phyloP scores from a whole-genome alignment of 2,113 vertebrate species.

The Taxidea taxus region DNA sequence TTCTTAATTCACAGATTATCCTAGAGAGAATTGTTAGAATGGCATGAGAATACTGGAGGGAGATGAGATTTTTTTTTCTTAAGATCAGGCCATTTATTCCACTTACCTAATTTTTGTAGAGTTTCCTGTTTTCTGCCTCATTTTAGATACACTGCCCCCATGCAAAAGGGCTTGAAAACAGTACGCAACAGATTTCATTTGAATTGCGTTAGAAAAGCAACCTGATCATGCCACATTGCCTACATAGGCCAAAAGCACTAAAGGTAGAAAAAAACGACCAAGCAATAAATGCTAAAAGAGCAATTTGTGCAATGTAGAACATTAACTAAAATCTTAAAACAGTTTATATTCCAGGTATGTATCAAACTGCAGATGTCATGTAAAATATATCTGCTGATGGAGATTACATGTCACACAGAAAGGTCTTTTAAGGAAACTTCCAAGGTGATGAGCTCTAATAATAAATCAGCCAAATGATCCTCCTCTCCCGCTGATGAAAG shows the following conservation, averaged over 20 bases:
- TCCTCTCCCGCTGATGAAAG: constrained; percentile 51
- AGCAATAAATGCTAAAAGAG: constrained; percentile 38
- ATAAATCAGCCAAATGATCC: constrained; percentile 71
- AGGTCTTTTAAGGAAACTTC: constrained; percentile 57
- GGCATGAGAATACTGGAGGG: not conserved
- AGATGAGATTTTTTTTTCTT: not conserved
- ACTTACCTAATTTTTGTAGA: not conserved
- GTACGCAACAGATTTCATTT: not conserved
- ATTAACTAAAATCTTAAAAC: constrained; percentile 44
- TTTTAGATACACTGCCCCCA: not conserved
- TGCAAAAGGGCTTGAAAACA: not conserved
- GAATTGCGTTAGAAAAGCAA: not conserved
- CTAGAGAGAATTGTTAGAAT: not conserved
- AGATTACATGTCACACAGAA: constrained; percentile 37
- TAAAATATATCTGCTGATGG: constrained; percentile 37
- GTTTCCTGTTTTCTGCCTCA: not conserved
- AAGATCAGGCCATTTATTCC: not conserved
- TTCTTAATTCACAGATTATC: not conserved
- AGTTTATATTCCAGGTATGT: constrained; percentile 16
- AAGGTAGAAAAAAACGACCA: not conserved
- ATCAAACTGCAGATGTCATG: constrained; percentile 23
- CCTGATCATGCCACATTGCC: not conserved
- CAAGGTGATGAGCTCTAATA: constrained; percentile 65
- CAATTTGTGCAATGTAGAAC: constrained; percentile 13
- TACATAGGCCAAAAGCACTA: not conserved